These are phyloP conservation scores for Empidonax traillii DNA, from an alignment of 2,113 vertebrate species.

Conservation along the genomic window DNA sequence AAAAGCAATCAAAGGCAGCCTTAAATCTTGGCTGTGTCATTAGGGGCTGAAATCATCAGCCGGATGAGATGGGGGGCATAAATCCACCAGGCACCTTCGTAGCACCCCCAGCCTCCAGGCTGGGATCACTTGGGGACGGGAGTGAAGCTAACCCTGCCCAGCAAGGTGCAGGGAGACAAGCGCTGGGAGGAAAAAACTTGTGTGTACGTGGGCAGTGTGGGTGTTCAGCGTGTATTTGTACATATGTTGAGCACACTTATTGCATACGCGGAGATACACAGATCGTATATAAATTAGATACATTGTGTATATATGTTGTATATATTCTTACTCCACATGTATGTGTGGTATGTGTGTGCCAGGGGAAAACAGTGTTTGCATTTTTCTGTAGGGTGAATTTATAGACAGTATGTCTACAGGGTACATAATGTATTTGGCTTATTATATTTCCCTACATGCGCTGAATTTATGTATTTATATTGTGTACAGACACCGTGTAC, in stretches of 20 bases:
- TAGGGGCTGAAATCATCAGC: neutral
- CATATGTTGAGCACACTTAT: neutral
- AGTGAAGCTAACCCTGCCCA: neutral
- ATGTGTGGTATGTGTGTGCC: accelerated
- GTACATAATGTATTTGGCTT: neutral
- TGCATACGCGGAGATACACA: accelerated
- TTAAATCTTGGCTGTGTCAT: neutral
- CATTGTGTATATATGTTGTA: neutral
- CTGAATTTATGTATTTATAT: accelerated
- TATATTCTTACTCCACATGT: neutral
- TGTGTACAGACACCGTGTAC: neutral
- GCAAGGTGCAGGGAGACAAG: neutral
- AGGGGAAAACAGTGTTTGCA: neutral
- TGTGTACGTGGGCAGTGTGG: accelerated
- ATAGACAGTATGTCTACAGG: neutral
- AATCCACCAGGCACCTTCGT: neutral
- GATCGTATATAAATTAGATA: neutral
- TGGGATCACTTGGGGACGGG: accelerated
- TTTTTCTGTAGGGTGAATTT: neutral
- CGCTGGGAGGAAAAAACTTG: neutral
- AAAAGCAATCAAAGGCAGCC: neutral
- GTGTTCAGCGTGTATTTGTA: neutral
- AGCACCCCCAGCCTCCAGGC: accelerated
- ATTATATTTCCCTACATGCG: neutral
- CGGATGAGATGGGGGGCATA: accelerated